These are phyloP conservation scores for Malurus leucopterus DNA, from an alignment of 2,797 vertebrate genomes.

Conservation along the genomic window DNA sequence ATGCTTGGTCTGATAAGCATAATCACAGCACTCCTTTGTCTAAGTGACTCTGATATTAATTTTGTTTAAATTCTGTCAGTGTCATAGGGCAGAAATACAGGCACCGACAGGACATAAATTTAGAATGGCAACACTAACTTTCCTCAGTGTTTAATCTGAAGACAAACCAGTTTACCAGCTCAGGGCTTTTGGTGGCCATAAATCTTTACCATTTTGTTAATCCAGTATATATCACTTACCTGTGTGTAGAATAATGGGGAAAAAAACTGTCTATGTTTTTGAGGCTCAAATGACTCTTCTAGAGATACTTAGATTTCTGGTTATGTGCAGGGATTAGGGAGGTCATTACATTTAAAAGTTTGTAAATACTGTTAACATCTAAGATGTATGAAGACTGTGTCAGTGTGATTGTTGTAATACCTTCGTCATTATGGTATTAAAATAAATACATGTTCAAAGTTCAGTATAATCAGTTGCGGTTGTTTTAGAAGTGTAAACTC, in stretches of 20 bases:
- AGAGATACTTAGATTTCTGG: not conserved
- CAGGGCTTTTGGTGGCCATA: not conserved
- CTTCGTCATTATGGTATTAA: not conserved
- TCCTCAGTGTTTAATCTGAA: not conserved
- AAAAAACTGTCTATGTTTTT: not conserved
- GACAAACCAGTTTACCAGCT: not conserved
- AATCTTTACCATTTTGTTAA: not conserved
- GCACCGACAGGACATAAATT: not conserved
- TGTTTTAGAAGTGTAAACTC: not conserved
- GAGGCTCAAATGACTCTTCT: not conserved
- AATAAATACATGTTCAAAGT: not conserved
- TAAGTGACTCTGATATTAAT: not conserved
- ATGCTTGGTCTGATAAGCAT: not conserved
- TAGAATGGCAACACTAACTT: not conserved
- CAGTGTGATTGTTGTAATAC: not conserved
- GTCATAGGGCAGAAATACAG: not conserved
- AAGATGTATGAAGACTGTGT: not conserved
- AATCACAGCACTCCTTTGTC: not conserved
- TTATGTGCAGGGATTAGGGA: not conserved
- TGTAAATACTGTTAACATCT: not conserved
- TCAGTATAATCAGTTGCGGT: not conserved
- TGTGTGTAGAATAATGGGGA: not conserved
- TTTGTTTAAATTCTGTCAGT: not conserved
- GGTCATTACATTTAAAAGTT: not conserved
- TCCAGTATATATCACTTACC: not conserved